These are phyloP conservation scores for Pomatorhinus ruficollis DNA, from an alignment of 2,113 vertebrate genomes.

Conservation along the genomic window DNA sequence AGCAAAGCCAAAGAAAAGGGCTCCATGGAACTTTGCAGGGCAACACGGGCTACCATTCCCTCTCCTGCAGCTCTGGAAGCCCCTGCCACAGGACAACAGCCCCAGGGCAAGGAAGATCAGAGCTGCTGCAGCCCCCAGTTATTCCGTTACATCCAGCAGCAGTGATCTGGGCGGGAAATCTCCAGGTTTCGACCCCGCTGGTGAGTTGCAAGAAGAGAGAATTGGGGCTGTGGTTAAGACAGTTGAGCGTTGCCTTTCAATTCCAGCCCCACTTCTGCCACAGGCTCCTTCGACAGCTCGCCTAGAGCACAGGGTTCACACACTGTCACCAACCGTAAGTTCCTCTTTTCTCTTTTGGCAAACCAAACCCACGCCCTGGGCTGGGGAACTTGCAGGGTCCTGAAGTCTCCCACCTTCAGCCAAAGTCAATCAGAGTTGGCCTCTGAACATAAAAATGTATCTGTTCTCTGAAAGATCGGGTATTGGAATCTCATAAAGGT, in stretches of 20 bases:
- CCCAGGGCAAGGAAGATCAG: rapidly evolving
- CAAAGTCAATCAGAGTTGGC: background rate
- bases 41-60: rapidly evolving
- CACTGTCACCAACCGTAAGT: background rate
- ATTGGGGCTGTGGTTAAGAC: constrained; percentile 5
- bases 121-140: background rate
- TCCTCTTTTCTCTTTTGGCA: constrained; percentile 13
- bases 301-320: background rate
- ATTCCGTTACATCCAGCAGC: background rate
- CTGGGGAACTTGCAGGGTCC: background rate
- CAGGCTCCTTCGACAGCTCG: background rate
- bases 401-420: background rate
- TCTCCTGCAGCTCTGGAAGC: background rate
- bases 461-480: background rate
- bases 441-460: background rate
- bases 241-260: background rate
- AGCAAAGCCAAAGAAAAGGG: background rate
- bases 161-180: rapidly evolving
- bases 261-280: background rate
- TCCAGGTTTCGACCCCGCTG: rapidly evolving
- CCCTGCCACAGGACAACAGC: background rate
- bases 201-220: background rate
- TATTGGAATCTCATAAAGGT: background rate
- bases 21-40: background rate
- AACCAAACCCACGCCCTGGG: rapidly evolving